These are phyloP conservation scores for Plecotus auritus DNA, from an alignment of 2,113 vertebrate species.

Conservation along the genomic window DNA sequence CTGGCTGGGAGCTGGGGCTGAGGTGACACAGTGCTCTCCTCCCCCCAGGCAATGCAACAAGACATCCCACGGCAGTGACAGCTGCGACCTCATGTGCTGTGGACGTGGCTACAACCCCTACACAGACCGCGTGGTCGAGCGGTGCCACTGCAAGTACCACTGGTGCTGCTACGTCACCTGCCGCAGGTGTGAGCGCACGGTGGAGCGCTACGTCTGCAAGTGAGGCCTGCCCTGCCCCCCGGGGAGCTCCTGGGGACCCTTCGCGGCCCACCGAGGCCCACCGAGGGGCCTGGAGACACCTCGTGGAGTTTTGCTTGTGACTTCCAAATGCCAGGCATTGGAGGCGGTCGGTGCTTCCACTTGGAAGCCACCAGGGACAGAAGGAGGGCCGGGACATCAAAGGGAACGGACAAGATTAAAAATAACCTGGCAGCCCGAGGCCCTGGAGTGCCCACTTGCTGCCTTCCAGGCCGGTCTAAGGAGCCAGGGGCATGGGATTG, in stretches of 20 bases:
- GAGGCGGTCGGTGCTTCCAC: background rate
- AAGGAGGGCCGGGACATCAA: slow-evolving; percentile 53
- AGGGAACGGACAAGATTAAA: slow-evolving; percentile 64
- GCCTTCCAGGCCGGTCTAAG: slow-evolving; percentile 39
- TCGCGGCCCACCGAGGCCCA: rapidly evolving
- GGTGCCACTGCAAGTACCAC: slow-evolving; percentile 99
- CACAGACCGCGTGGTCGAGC: slow-evolving; percentile 94
- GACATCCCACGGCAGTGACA: slow-evolving; percentile 95
- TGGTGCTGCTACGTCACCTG: slow-evolving; percentile 99
- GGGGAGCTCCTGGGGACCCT: background rate
- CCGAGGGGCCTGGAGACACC: background rate
- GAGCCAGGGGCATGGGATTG: slow-evolving; percentile 11
- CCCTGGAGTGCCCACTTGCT: background rate
- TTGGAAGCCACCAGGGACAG: slow-evolving; percentile 45
- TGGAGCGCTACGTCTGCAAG: slow-evolving; percentile 98
- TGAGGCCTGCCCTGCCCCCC: slow-evolving; percentile 70
- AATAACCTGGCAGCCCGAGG: slow-evolving; percentile 59
- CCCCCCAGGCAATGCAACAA: slow-evolving; percentile 95
- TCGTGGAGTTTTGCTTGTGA: background rate
- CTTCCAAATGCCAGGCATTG: background rate
- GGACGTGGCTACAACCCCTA: slow-evolving; percentile 98
- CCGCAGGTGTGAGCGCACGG: slow-evolving; percentile 93
- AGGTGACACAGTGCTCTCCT: background rate
- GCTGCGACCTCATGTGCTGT: slow-evolving; percentile 99
- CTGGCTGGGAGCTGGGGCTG: background rate